Conservation (phyloP, 1,140 invertebrate genomes). For the Cecropterus lyciades region DNA sequence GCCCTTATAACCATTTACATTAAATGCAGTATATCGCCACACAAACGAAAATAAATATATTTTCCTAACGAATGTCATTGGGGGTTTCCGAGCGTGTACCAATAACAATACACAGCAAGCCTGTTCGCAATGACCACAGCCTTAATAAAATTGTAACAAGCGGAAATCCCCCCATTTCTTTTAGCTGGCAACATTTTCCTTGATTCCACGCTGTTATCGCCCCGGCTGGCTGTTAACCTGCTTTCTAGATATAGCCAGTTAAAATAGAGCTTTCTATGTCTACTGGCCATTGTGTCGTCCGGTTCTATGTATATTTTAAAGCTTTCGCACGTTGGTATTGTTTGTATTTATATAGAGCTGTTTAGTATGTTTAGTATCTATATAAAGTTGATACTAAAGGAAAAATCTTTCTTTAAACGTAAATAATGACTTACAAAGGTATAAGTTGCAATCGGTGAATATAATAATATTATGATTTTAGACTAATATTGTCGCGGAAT, state of each 20-base stretch:
- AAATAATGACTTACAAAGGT: too few species aligned
- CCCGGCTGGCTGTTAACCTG: conserved; percentile 23
- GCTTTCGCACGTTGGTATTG: conserved; percentile 10
- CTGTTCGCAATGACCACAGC: not conserved
- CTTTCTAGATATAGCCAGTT: conserved; percentile 23
- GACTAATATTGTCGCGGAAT: too few species aligned
- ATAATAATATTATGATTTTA: too few species aligned
- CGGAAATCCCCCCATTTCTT: conserved; percentile 6
- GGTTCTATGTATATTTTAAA: conserved; percentile 32
- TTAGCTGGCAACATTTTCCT: conserved; percentile 23
- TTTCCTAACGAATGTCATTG: not conserved
- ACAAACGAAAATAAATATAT: too few species aligned
- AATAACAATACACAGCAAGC: conserved; percentile 2
- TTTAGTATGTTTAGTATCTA: not conserved
- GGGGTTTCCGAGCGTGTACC: not conserved
- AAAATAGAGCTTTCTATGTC: conserved; percentile 19
- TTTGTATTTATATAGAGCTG: conserved; percentile 1
- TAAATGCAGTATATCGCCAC: too few species aligned
- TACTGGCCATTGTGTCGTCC: conserved; percentile 24
- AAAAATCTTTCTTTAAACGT: too few species aligned
- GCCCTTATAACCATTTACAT: too few species aligned
- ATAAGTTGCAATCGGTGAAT: too few species aligned
- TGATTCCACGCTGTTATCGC: conserved; percentile 27
- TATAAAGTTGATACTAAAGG: not conserved
- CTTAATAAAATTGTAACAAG: conserved; percentile 14